These are phyloP conservation scores for Zeuzera pyrina DNA, from an alignment of 2,888 invertebrate species.

Conservation along the genomic window DNA sequence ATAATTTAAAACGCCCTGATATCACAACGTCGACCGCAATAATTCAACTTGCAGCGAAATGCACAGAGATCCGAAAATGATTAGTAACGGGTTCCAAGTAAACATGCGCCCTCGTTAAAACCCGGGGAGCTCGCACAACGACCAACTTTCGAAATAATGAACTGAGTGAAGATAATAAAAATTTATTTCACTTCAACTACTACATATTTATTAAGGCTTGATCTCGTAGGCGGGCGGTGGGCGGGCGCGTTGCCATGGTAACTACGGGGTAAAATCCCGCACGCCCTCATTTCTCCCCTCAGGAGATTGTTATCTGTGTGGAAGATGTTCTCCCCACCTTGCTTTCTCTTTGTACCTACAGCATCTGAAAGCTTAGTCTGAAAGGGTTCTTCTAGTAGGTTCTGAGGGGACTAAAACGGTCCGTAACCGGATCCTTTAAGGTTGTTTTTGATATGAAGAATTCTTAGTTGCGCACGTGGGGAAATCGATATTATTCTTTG, in stretches of 20 bases:
- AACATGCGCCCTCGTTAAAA: constrained; percentile 52
- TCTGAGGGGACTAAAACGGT: no score
- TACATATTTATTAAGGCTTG: constrained; percentile 52
- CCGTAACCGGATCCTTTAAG: constrained; percentile 15
- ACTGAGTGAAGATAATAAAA: constrained; percentile 57
- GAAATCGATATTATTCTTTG: constrained; percentile 41
- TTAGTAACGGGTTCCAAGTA: constrained; percentile 12
- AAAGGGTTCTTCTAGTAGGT: constrained; percentile 52
- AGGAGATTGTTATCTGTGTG: constrained; percentile 58
- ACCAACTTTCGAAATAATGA: constrained; percentile 58
- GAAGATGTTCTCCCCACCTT: constrained; percentile 58
- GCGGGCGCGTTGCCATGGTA: constrained; percentile 58
- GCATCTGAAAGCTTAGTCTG: constrained; percentile 47
- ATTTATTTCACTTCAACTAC: constrained; percentile 51
- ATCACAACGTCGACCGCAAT: not conserved
- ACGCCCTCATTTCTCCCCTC: constrained; percentile 56
- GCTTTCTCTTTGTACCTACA: constrained; percentile 46
- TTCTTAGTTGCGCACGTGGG: constrained; percentile 11
- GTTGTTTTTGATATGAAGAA: constrained; percentile 4
- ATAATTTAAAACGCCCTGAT: no score
- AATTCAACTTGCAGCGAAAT: constrained; percentile 1
- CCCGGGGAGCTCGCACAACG: constrained; percentile 28
- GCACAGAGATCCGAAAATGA: not conserved
- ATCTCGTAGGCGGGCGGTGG: constrained; percentile 54
- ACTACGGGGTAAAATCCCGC: constrained; percentile 49